Base-by-base conservation (phyloP, 1,140 invertebrate genomes). In the Conopomorpha cramerella region DNA sequence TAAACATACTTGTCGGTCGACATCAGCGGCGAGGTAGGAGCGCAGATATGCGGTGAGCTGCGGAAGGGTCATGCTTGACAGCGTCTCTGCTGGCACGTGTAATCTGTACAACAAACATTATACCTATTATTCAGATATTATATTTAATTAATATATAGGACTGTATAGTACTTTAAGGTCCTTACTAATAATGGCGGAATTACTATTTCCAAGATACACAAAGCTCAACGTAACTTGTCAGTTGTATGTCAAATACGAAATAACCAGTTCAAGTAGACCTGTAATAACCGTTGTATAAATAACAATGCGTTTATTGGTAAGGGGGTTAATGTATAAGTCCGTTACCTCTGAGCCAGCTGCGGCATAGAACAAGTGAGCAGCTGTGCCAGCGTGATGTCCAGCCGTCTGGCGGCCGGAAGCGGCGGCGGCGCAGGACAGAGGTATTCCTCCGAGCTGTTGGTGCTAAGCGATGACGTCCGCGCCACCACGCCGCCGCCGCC, bases 11-110 rank as follows among this genome's bases (percentile, higher is more conserved):
- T 59, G 51, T 56, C 58, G 62, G 18, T 74, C 70, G 14, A 54
- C 64, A 40, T 78, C 73, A 11, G 64, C 58, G 36, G 82, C 82
- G 38, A 86, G 58, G 48, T 84, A 86, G 16, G 84, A 84, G 1
- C 87, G 83, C 6, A 93, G 77, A 63, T 88, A 90, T 38, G 86
- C 84, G 0, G 91, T 92, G 14, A 93, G 79, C 65, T 93, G 90
- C 8, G 90, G 88, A 28, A 94, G 67, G 0, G 91, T 93, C 84
- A 93, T 87, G 38, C 85, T 88, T 16, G 89, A 90, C n/a, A 94
- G 67, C 43, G 89, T 83, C 25, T 80, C 80, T 0, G 89, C 82
- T 0, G 88, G 89, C 51, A 93, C 88, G 37, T 85, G 84, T 12
- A 94, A 67, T 54, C 88, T 89, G 14, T 58, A 51, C 47, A 30